Base-by-base conservation (phyloP, 2,888 invertebrate species). In the Ophioninae sp. region DNA sequence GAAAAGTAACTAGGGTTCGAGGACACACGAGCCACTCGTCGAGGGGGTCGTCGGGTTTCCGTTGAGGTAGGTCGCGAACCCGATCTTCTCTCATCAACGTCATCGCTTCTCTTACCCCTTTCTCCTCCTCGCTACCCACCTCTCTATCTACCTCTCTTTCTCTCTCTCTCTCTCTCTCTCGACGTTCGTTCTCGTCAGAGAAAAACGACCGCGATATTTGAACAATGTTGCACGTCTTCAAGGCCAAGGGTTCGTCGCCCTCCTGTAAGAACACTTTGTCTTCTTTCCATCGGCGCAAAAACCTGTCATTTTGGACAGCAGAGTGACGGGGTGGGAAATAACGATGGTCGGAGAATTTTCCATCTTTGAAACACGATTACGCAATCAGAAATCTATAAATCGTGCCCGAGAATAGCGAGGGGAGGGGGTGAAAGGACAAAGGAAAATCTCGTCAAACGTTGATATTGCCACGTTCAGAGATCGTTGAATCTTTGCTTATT, bases 11-110 rank as follows among this genome's bases (percentile, higher is more conserved):
- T 69, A 81, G 83, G 81, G 83, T 78, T 83, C 83, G 83, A 81
- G 78, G 83, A 51, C 51, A 81, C 81, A 56, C 74, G 78, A 78
- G 71, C 67, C 74, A 83, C 81, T 81, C 74, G 78, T 61, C 59
- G 79, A 41, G 84, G 85, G 81, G 85, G 83, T 85, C 83, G 85
- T 72, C 61, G 81, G 84, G 84, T 76, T 86, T 79, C 73, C 83
- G 77, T 87, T 87, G 86, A 79, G 86, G 86, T 79, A 87, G 88
- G 86, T 87, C 87, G 80, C 79, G 68, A 77, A 76, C 74, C 56
- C 74, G 74, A 81, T 56, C 68, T 74, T 76, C 51, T 37, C 73
- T 59, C 67, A 44, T 79, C 81, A 67, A 61, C 79, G 68, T 75
- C 73, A 72, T 68, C 75, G 59, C 75, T 22, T 69, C 71, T 64